Percentiles rank a stretch among this genome's conserved stretches.
These are phyloP conservation scores for Premnoplex brunnescens DNA, from an alignment of 2,797 vertebrate genomes.

Conservation along the genomic window DNA sequence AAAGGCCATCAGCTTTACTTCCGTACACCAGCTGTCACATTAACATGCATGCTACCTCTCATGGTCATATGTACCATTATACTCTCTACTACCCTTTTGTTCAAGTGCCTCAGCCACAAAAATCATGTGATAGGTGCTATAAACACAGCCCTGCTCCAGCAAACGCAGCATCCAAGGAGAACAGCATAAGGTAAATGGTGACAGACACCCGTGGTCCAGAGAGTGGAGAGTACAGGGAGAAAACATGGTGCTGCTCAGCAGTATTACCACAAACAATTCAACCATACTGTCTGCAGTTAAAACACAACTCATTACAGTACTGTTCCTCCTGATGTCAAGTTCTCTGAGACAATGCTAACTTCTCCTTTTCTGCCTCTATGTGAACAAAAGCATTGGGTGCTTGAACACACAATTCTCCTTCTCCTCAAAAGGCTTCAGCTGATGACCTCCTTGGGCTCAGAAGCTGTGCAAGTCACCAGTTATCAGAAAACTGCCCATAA, in stretches of 20 bases:
- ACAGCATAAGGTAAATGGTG: not conserved
- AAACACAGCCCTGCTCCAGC: not conserved
- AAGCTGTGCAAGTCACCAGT: not conserved
- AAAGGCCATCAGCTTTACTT: constrained; percentile 27
- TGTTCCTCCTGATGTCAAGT: not conserved
- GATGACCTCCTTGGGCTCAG: not conserved
- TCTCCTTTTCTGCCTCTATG: not conserved
- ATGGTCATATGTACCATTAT: not conserved
- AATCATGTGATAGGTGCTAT: not conserved
- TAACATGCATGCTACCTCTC: not conserved
- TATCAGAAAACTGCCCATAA: not conserved
- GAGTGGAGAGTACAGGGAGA: not conserved
- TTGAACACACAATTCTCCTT: not conserved
- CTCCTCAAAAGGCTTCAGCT: not conserved
- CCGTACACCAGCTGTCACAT: not conserved
- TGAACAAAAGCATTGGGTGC: not conserved
- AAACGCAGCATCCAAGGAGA: not conserved
- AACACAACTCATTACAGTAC: not conserved
- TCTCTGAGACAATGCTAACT: not conserved
- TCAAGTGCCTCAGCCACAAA: not conserved
- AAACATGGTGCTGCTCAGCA: not conserved
- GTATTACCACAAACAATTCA: not conserved
- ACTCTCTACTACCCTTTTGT: not conserved
- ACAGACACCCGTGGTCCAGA: not conserved
- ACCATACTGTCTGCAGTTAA: not conserved